These are phyloP conservation scores for Drosophila lutescens DNA, from an alignment of 2,888 invertebrate genomes.

Conservation along the genomic window DNA sequence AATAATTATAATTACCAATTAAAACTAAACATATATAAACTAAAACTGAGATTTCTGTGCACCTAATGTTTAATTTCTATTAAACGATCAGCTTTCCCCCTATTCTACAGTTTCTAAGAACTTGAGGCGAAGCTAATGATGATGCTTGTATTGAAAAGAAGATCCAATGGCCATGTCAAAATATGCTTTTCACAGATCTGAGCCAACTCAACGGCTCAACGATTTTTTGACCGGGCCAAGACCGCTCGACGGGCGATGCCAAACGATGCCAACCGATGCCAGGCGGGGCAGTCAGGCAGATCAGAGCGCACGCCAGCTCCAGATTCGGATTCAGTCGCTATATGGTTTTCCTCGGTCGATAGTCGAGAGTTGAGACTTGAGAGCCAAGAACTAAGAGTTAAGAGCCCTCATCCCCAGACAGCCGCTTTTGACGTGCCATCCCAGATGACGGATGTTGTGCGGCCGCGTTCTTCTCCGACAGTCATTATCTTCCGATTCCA, in stretches of 20 bases:
- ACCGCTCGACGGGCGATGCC: constrained; percentile 32
- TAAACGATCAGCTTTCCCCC: background rate
- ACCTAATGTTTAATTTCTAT: background rate
- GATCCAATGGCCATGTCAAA: constrained; percentile 24
- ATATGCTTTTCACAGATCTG: constrained; percentile 31
- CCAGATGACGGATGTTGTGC: constrained; percentile 77
- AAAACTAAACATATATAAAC: no score
- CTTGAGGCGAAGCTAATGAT: background rate
- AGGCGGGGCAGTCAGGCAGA: constrained; percentile 72
- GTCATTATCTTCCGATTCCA: constrained; percentile 40
- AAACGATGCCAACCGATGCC: constrained; percentile 34
- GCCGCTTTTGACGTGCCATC: constrained; percentile 24
- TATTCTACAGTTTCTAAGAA: background rate
- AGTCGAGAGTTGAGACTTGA: constrained; percentile 19
- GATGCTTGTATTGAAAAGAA: constrained; percentile 3
- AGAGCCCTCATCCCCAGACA: constrained; percentile 49
- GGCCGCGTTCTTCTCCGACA: constrained; percentile 32
- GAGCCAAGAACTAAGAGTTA: background rate
- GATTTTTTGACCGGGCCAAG: constrained; percentile 79
- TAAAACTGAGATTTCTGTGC: no score
- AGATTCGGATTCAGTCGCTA: constrained; percentile 7
- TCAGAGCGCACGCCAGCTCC: constrained; percentile 76
- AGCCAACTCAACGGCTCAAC: constrained; percentile 71
- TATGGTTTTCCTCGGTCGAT: constrained; percentile 15
- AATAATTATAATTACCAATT: no score